Evolutionary conservation across 2,888 invertebrate species (phyloP), one percentile per base, ranked within the genome.

Genomic region (Amphiduros pacificus): DNA sequence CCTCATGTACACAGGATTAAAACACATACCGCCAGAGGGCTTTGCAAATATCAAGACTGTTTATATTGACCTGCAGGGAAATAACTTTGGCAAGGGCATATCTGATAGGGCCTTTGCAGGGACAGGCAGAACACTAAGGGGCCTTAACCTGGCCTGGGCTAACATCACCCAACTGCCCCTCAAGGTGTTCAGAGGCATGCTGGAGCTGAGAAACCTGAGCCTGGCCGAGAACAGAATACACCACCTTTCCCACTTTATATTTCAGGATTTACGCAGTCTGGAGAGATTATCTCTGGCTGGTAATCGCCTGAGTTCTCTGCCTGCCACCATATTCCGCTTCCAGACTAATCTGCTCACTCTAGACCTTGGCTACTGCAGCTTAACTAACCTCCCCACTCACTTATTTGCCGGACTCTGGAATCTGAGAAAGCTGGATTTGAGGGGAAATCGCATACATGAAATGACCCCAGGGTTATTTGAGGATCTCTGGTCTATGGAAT

Each of bases 381-480:
- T 70, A 22, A 50, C 50, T 17, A 29, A 44, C 24, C 53, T 70
- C 26, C 58, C 61, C 9, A 67, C 61, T 61, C 51, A 55, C 28
- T 41, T 65, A 5, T 68, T 68, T 51, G 44, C 53, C 24, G 66
- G 65, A 3, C 56, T 68, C n/a, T 68, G 68, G 67, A 66, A 69
- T 60, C 64, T 70, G 24, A 51, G 60, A 44, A 53, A 40, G 3
- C 60, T 70, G 56, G 70, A 70, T 50, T 57, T 70, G 32, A 53
- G 70, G 20, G 70, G 70, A 1, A 70, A 71, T 50, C 31, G 56
- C 31, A 32, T 71, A 31, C 32, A 58, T n/a, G 53, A 50, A n/a
- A 36, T 71, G 1, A 62, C 63, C 20, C 20, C 64, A 14, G 60
- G 59, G 22, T 55, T 62, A 2, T 68, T 70, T 48, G 48, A 63